These are phyloP conservation scores for Acanthopagrus latus DNA, from an alignment of 2,797 vertebrate species.

Conservation along the genomic window DNA sequence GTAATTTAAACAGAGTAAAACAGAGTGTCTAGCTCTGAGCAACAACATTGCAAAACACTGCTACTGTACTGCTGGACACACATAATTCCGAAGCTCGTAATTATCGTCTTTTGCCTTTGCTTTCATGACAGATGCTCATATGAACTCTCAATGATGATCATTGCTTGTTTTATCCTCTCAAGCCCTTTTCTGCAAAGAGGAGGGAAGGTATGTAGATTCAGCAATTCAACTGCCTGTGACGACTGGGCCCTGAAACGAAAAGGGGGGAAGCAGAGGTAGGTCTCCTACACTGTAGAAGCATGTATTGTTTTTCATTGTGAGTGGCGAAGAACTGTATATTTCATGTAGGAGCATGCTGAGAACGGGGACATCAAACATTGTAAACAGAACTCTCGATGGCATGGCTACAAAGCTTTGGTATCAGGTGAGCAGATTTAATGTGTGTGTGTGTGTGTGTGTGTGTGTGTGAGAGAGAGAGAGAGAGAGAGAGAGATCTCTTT, in stretches of 20 bases:
- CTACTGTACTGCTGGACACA: no score
- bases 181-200: not conserved
- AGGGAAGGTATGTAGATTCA: slow-evolving; percentile 5
- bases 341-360: slow-evolving; percentile 52
- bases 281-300: not conserved
- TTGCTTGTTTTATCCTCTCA: slow-evolving; percentile 10
- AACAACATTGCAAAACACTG: no score
- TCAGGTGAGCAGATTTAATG: slow-evolving; percentile 9
- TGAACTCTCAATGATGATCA: slow-evolving; percentile 16
- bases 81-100: no score
- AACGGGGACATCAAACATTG: slow-evolving; percentile 54
- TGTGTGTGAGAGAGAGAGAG: no score
- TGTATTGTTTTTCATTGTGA: slow-evolving; percentile 44
- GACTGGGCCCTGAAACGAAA: not conserved
- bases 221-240: slow-evolving; percentile 28
- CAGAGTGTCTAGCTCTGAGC: no score
- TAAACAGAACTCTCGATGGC: slow-evolving; percentile 38
- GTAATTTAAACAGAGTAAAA: no score
- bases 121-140: slow-evolving; percentile 18
- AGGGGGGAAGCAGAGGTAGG: not conserved
- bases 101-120: slow-evolving; percentile 5
- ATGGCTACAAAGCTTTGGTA: slow-evolving; percentile 34
- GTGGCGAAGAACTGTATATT: slow-evolving; percentile 31
- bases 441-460: slow-evolving; percentile 12
- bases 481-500: no score